These are phyloP conservation scores for Enteromius radiatus DNA, from an alignment of 2,797 vertebrate genomes.

Conservation along the genomic window DNA sequence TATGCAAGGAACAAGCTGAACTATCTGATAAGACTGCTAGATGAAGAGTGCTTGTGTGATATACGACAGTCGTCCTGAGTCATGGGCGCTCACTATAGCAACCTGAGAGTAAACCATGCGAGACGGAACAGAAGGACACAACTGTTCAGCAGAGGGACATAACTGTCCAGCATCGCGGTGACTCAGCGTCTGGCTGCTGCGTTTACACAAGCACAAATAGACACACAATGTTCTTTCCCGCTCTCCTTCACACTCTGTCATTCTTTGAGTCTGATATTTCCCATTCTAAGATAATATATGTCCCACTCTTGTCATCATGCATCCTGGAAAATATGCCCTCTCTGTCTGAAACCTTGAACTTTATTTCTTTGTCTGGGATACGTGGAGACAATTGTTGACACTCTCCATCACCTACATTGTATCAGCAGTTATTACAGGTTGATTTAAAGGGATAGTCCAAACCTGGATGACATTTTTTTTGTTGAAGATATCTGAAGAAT, in stretches of 20 bases:
- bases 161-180: slow-evolving; percentile 14
- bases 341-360: too few species aligned
- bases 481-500: background rate
- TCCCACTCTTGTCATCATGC: background rate
- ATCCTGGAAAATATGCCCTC: background rate
- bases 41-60: background rate
- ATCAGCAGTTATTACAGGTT: background rate
- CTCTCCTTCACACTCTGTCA: background rate
- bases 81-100: slow-evolving; percentile 23
- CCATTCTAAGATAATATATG: background rate
- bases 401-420: background rate
- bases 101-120: slow-evolving; percentile 27
- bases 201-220: background rate
- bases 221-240: background rate
- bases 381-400: background rate
- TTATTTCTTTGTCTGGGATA: background rate
- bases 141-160: slow-evolving; percentile 35
- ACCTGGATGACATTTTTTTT: background rate
- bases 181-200: slow-evolving; percentile 16
- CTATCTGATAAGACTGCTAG: background rate
- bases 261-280: background rate
- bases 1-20: background rate
- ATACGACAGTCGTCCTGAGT: background rate
- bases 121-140: slow-evolving; percentile 32
- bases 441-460: background rate